phyloP scores from a whole-genome alignment of 1,140 invertebrate species.

The Antheraea mylitta region DNA sequence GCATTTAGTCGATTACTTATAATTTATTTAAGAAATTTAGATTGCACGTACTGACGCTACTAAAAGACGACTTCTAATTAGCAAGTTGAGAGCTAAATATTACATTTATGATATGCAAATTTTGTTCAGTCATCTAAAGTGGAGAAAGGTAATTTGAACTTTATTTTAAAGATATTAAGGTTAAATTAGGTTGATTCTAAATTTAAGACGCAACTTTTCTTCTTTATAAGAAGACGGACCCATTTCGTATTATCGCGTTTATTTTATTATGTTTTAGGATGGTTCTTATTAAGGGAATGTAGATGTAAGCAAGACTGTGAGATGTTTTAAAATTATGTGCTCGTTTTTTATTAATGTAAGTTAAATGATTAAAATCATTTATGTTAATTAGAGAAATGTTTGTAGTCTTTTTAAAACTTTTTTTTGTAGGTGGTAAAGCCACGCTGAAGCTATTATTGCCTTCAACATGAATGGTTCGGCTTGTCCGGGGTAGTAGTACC shows the following conservation, averaged over 20 bases:
- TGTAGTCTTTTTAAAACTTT: too few relatives aligned
- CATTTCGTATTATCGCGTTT: conserved; percentile 34
- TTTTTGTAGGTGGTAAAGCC: too few relatives aligned
- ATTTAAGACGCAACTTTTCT: conserved; percentile 37
- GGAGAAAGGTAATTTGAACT: conserved; percentile 45
- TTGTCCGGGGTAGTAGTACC: too few relatives aligned
- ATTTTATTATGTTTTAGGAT: conserved; percentile 41
- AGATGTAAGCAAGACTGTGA: conserved; percentile 16
- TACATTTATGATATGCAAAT: conserved; percentile 77
- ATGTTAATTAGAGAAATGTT: too few relatives aligned
- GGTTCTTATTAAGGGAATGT: conserved; percentile 28
- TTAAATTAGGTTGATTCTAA: conserved; percentile 31
- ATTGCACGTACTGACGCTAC: conserved; percentile 44
- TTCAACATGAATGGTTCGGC: too few relatives aligned
- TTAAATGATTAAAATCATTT: not conserved
- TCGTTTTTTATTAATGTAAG: not conserved
- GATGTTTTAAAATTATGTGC: conserved; percentile 3
- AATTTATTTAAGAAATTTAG: not conserved
- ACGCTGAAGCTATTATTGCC: too few relatives aligned
- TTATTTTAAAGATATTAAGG: conserved; percentile 36
- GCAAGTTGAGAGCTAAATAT: conserved; percentile 76
- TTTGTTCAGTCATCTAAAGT: conserved; percentile 47
- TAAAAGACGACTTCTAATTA: conserved; percentile 68
- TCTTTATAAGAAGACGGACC: conserved; percentile 40
- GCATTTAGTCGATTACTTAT: not conserved